phyloP scores from a whole-genome alignment of 2,797 vertebrate species.

The Alca torda region DNA sequence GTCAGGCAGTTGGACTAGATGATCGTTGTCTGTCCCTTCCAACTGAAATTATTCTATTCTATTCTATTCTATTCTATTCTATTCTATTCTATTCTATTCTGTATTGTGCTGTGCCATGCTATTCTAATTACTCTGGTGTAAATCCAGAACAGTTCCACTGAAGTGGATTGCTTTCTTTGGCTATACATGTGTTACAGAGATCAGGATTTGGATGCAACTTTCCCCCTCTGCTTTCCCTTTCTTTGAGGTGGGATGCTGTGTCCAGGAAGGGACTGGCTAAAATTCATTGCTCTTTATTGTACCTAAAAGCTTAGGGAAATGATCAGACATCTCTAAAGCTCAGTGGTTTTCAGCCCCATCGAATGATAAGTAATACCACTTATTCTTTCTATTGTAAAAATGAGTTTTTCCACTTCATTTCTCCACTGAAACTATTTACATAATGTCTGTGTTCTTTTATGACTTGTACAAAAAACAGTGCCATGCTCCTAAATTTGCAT shows the following conservation, averaged over 20 bases:
- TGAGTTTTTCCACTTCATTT: slow-evolving; percentile 55
- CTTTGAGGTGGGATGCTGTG: neutral
- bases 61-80: neutral
- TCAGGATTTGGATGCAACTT: neutral
- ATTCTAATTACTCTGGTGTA: neutral
- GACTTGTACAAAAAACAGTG: neutral
- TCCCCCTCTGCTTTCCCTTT: neutral
- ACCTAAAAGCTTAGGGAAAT: neutral
- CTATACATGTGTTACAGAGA: neutral
- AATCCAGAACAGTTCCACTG: neutral
- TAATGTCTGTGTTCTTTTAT: slow-evolving; percentile 38
- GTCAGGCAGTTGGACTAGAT: neutral
- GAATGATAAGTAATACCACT: neutral
- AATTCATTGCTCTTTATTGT: neutral
- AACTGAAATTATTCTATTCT: neutral
- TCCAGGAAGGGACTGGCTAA: neutral
- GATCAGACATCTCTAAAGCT: neutral
- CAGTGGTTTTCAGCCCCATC: neutral
- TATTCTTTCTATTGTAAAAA: slow-evolving; percentile 33
- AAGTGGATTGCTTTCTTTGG: neutral
- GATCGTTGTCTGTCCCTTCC: accelerated
- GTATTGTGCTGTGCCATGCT: neutral
- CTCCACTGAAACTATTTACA: slow-evolving; percentile 49
- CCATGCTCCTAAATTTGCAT: neutral
- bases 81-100: neutral